A percentile compares a stretch with the other conserved stretches of the same genome.
These are phyloP conservation scores for Bufotes viridis DNA, from an alignment of 2,797 vertebrate species.

Conservation along the genomic window DNA sequence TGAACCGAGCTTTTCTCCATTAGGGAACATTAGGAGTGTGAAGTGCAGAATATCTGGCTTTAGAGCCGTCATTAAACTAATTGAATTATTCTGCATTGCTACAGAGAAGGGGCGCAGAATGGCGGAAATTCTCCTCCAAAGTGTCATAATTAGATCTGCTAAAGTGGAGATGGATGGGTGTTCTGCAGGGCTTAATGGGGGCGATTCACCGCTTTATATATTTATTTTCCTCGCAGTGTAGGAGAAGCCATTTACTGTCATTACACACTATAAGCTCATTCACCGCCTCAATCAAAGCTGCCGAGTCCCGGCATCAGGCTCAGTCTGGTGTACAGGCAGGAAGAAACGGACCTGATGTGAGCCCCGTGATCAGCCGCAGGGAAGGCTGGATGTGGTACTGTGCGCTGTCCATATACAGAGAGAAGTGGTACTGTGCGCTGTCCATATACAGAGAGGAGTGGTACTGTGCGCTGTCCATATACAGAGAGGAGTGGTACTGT, in stretches of 20 bases:
- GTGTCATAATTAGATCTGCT: constrained; percentile 58
- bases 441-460: no score
- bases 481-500: no score
- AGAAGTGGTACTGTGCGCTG: no score
- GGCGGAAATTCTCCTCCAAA: constrained; percentile 31
- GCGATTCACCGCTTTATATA: constrained; percentile 10
- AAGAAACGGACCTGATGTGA: no score
- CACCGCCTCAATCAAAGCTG: background rate
- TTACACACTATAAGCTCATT: constrained; percentile 39
- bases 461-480: no score
- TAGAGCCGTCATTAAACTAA: constrained; percentile 22
- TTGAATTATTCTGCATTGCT: constrained; percentile 18
- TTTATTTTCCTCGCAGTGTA: constrained; percentile 17
- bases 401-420: no score
- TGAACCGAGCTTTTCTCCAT: constrained; percentile 61
- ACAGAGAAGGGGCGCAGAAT: background rate
- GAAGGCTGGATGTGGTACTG: no score
- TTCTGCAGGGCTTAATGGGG: constrained; percentile 34
- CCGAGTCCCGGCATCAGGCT: background rate
- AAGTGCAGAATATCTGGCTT: constrained; percentile 51
- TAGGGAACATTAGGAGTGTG: constrained; percentile 55
- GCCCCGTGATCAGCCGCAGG: no score
- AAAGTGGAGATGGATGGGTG: constrained; percentile 53
- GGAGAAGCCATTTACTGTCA: constrained; percentile 42
- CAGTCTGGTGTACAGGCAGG: background rate